These are phyloP conservation scores for Caenorhabditis japonica DNA, from an alignment of 2,888 invertebrate genomes.

Conservation along the genomic window DNA sequence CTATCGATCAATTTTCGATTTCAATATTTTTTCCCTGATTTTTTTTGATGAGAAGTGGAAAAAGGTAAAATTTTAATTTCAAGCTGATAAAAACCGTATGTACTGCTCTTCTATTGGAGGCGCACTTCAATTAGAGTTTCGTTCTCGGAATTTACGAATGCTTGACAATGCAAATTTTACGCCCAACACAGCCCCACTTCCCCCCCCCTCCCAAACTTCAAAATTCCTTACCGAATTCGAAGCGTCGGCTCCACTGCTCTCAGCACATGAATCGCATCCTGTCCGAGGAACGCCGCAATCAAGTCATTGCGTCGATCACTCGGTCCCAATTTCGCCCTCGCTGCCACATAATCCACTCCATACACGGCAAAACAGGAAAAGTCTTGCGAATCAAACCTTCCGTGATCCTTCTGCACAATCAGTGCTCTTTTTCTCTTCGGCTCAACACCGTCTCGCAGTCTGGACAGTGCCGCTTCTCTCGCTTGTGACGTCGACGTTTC, in stretches of 20 bases:
- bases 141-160: too few relatives aligned
- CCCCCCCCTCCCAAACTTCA: too few relatives aligned
- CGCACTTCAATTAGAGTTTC: too few relatives aligned
- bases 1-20: too few relatives aligned
- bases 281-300: slow-evolving; percentile 69
- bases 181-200: too few relatives aligned
- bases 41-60: too few relatives aligned
- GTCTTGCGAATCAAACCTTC: slow-evolving; percentile 84
- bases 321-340: slow-evolving; percentile 54
- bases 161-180: too few relatives aligned
- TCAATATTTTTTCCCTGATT: too few relatives aligned
- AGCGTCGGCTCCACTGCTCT: slow-evolving; percentile 74
- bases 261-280: slow-evolving; percentile 69
- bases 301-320: slow-evolving; percentile 64
- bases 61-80: too few relatives aligned
- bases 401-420: slow-evolving; percentile 65
- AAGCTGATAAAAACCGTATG: too few relatives aligned
- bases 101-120: too few relatives aligned
- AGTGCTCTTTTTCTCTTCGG: slow-evolving; percentile 61
- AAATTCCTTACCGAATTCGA: slow-evolving; percentile 67
- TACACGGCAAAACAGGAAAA: slow-evolving; percentile 87
- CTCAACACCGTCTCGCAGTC: slow-evolving; percentile 61
- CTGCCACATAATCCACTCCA: slow-evolving; percentile 83
- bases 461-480: slow-evolving; percentile 58
- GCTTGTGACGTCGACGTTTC: slow-evolving; percentile 44